Evolutionary conservation across 2,888 invertebrate genomes (phyloP).

Genomic region (Arctia plantaginis): DNA sequence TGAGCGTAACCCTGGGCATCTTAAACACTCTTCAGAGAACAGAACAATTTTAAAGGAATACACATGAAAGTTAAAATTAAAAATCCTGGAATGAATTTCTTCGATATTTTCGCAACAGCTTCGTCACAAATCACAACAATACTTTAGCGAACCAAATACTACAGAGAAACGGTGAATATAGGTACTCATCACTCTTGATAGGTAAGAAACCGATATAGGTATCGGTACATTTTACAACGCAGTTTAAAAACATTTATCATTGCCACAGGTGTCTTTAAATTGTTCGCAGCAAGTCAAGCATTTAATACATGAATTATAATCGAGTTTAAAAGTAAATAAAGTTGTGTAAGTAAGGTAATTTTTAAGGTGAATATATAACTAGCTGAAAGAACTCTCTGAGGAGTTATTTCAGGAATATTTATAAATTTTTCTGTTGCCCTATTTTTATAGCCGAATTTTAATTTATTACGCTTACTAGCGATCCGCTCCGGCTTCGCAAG

Average conservation of each 20-base stretch:
- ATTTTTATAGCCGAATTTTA: too few species aligned
- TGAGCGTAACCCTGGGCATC: too few species aligned
- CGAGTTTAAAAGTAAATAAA: conserved; percentile 1
- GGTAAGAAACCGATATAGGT: not conserved
- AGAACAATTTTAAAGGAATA: too few species aligned
- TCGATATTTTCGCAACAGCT: too few species aligned
- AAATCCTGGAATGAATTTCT: not conserved
- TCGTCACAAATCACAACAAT: too few species aligned
- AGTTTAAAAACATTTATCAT: not conserved
- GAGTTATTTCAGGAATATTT: too few species aligned
- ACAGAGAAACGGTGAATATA: not conserved
- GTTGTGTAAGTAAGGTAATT: not conserved
- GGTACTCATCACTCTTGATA: too few species aligned
- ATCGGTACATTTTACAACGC: not conserved
- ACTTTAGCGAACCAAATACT: not conserved
- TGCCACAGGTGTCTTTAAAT: not conserved
- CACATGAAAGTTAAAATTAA: too few species aligned
- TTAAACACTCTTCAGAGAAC: too few species aligned
- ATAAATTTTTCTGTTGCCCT: too few species aligned
- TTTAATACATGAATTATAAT: not conserved
- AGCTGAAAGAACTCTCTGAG: not conserved
- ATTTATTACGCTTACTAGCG: too few species aligned
- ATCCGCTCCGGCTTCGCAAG: too few species aligned
- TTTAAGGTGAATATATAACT: not conserved
- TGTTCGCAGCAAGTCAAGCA: not conserved